A percentile compares a stretch with the other conserved stretches of the same genome.
Evolutionary conservation across 30 jellyfish, hydroid and myxozoan genomes (phyloP).

Genomic region (Hydractinia symbiolongicarpus): DNA sequence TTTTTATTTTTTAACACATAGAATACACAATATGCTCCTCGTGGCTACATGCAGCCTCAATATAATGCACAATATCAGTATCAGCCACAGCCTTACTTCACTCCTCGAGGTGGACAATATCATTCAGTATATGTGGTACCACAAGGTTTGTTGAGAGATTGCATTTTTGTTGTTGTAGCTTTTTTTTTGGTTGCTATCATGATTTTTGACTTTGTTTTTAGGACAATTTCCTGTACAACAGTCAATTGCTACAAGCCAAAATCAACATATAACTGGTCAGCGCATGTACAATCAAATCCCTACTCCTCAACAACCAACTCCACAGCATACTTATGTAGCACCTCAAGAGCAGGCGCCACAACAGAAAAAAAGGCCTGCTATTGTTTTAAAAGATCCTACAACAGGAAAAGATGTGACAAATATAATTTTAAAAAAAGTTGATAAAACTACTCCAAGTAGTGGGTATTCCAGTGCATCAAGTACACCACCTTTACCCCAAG

Average conservation of each 20-base stretch:
- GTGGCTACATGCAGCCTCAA: too few species aligned
- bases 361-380: neutral
- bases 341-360: neutral
- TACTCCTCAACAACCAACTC: neutral
- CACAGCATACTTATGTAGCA: neutral
- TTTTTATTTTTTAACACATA: too few species aligned
- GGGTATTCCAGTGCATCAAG: conserved; percentile 14
- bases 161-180: too few species aligned
- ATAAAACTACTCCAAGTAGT: neutral
- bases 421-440: neutral
- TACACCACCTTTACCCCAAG: neutral
- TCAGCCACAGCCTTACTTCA: too few species aligned
- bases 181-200: too few species aligned
- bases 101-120: too few species aligned
- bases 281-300: conserved; percentile 3
- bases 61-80: too few species aligned
- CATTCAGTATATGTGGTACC: too few species aligned
- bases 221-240: neutral
- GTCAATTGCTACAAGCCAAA: neutral
- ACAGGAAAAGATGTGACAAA: conserved; percentile 10
- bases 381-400: neutral
- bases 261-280: neutral
- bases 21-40: too few species aligned
- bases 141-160: too few species aligned
- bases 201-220: too few species aligned